Evolutionary conservation across 1,140 invertebrate genomes (phyloP), one percentile per base, ranked within the genome.

Genomic region (Wasmannia auropunctata): DNA sequence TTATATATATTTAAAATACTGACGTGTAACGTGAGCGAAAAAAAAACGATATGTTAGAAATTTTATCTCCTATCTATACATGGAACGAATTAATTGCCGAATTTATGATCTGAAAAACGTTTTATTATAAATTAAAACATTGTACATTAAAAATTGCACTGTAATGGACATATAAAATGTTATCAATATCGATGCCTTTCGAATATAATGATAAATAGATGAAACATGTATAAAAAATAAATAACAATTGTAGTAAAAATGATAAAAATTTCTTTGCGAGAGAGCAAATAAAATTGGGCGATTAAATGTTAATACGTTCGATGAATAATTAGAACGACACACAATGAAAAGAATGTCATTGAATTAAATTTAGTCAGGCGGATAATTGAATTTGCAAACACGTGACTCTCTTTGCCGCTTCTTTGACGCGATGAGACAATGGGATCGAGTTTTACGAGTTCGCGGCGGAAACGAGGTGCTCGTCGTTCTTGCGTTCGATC

Each of bases 341-440:
- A 14, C 10, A 1, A 0, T 8, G 14, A 63, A 31, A 70, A 51
- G 16, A 51, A 37, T 40, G 40, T n/a, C 5, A 14, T 28, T 51
- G 7, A 43, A 60, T 83, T 25, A 46, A 43, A 43, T 25, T 34
- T 46, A 16, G 43, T 8, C 22, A 34, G 8, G 40, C 19, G 65
- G 7, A n/a, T 19, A 28, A 83, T 80, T n/a, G 56, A 69, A 69
- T 58, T 67, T 11, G 49, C 34, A 25, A 81, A 25, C 19, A 16
- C 40, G 10, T 31, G 37, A 43, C 25, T n/a, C n/a, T n/a, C n/a
- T n/a, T n/a, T 54, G 74, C 14, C 37, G 28, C 49, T 72, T 81
- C 65, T 70, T 81, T 81, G 79, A 72, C 37, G 51, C 34, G 65
- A 43, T 25, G 28, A 72, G 56, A 69, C 49, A 25, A 74, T n/a